Base-by-base conservation (phyloP, 1,140 invertebrate genomes). In the Camponotus floridanus region DNA sequence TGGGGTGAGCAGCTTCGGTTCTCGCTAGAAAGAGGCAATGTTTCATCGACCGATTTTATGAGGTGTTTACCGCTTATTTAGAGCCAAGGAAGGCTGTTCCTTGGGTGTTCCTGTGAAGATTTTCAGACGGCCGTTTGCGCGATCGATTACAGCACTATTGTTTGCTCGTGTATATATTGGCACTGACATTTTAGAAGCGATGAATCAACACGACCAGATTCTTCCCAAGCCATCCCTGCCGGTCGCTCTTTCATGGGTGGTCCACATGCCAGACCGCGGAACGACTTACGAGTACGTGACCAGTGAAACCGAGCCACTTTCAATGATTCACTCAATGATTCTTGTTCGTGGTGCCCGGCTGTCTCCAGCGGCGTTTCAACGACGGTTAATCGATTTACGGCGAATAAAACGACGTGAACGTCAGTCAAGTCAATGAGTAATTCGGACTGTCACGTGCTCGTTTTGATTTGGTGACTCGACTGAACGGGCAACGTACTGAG, bases 281-380 rank as follows among this genome's bases (percentile, higher is more conserved):
- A 33, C 76, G 64, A 36, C 36, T 83, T 64, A 33, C 64, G 26
- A 57, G 68, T 83, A 76, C 76, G 71, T 73, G 71, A 80, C 76
- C 64, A 80, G 45, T 67, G 71, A 73, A 64, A 48, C 48, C 61
- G 70, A 89, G 57, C 76, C 78, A 71, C 85, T 89, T 80, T 80
- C 85, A 39, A 89, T 87, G 86, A 76, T 88, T 90, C 88, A 79
- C 39, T 71, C 85, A 31, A 84, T 62, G 57, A 59, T 84, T 8
- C 73, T 62, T 45, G 57, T 55, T 55, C 13, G 48, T 62, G 78
- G 90, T 87, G 87, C 70, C 73, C 31, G 36, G 70, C 61, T 57
- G 83, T 90, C 87, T 87, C 62, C 57, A 9, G n/a, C 21, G 48
- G 21, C 61, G 21, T 33, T 84, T 31, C 6, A 42, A 48, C 76